Evolutionary conservation across 2,888 invertebrate genomes (phyloP), one percentile per base, ranked within the genome.

Genomic region (Lycocerus yunnanus): DNA sequence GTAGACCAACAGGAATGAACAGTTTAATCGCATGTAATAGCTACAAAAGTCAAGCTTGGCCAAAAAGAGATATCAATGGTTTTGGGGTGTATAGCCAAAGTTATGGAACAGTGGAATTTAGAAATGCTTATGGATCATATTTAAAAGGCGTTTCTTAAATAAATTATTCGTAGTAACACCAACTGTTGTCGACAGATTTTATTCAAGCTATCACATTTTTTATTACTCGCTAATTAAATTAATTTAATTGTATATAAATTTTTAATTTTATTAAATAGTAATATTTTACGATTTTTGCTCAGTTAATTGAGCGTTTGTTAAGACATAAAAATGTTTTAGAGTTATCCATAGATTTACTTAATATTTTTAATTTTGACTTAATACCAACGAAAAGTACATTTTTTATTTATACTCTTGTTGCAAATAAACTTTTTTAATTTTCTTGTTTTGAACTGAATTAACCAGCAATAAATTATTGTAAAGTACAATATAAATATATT

Each of bases 11-110:
- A n/a, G 93, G 90, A 68, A 92, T 93, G 92, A 93, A 92, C 87
- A 93, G 93, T 73, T 88, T 93, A 75, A 93, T 94, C 75, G 92
- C 93, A 0, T 93, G 93, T 88, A 93, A 93, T 85, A 93, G 93
- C 86, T 93, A 92, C 88, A 93, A 93, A 84, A 93, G 92, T 86
- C 89, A 90, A 77, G 90, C 89, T 9, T 89, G 89, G 89, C 87
- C 88, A 3, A 82, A 85, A 74, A 84, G 84, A 70, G 86, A 86
- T 27, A 79, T 83, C 2, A 83, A 82, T 75, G 75, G 80, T 82
- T 65, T 89, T 74, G 89, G 89, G 1, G 87, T 89, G 1, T 90
- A 90, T 82, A 88, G 89, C 71, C 87, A 88, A 78, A 90, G 89
- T 80, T 91, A 90, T 80, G 90, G 90, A 1, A 88, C 90, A 59